A percentile compares a stretch with the other conserved stretches of the same genome.
phyloP scores from a whole-genome alignment of 2,113 vertebrate genomes.

The Calonectris borealis region DNA sequence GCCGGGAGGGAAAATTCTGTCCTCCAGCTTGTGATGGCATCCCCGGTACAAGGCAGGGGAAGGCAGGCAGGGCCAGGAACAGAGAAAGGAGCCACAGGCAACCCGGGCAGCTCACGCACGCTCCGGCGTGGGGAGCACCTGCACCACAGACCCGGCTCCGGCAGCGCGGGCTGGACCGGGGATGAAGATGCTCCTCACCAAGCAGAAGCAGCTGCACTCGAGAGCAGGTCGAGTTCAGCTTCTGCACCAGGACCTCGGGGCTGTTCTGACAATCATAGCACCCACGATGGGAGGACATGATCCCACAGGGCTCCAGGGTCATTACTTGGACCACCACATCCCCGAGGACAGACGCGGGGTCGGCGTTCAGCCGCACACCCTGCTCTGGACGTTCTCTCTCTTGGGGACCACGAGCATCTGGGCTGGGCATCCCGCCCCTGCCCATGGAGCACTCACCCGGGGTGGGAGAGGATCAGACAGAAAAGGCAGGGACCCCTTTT shows the following conservation, averaged over 20 bases:
- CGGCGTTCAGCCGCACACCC: neutral
- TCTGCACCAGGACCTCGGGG: too few relatives aligned
- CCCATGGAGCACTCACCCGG: neutral
- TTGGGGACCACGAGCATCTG: rapidly evolving
- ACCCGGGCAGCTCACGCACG: rapidly evolving
- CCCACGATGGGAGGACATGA: rapidly evolving
- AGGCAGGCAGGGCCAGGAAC: neutral
- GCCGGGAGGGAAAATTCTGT: neutral
- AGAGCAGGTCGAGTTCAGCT: neutral
- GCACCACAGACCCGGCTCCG: neutral
- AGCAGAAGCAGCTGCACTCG: neutral
- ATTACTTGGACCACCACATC: rapidly evolving
- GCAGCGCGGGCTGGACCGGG: rapidly evolving
- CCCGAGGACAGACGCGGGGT: rapidly evolving
- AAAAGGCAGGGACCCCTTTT: neutral
- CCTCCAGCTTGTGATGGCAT: neutral
- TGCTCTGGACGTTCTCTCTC: neutral
- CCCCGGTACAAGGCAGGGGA: neutral
- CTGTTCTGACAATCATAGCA: neutral
- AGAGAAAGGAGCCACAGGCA: neutral
- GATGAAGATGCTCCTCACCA: neutral
- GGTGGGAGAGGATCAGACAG: neutral
- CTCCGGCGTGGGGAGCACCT: rapidly evolving
- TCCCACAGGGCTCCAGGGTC: neutral
- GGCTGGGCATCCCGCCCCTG: too few relatives aligned